These are phyloP conservation scores for Oncorhynchus tshawytscha DNA, from an alignment of 2,113 vertebrate species.

Conservation along the genomic window DNA sequence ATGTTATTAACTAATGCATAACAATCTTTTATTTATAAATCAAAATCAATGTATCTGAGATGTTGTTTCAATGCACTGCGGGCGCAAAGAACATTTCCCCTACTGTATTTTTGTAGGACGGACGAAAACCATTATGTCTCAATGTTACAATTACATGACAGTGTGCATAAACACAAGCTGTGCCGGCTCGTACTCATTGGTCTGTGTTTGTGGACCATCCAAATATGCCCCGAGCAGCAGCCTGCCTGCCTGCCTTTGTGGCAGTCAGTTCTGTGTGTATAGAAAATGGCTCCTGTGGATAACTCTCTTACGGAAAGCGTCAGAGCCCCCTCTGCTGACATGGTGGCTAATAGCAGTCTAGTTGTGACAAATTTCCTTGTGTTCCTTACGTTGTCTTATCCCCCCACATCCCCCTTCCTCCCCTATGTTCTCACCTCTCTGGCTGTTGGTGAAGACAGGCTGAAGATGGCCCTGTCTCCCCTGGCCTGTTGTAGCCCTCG, in stretches of 20 bases:
- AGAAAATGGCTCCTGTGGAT: conserved; percentile 67
- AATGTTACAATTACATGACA: conserved; percentile 57
- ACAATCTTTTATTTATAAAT: conserved; percentile 39
- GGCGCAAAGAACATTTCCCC: conserved; percentile 26
- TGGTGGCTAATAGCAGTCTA: conserved; percentile 27
- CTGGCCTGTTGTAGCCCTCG: conserved; percentile 33
- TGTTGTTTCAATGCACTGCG: background rate
- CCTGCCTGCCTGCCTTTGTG: conserved; percentile 20
- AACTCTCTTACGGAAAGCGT: conserved; percentile 28
- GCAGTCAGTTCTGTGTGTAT: conserved; percentile 7
- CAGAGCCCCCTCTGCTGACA: conserved; percentile 64
- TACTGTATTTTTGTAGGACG: conserved; percentile 43
- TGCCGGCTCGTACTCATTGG: conserved; percentile 44
- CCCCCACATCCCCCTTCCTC: background rate
- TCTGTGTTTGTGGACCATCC: conserved; percentile 32
- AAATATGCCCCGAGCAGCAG: conserved; percentile 41
- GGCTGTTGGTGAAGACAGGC: conserved; percentile 38
- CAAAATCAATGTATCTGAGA: conserved; percentile 16
- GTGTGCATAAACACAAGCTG: conserved; percentile 58
- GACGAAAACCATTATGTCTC: conserved; percentile 49
- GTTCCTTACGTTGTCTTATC: background rate
- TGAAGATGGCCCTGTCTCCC: background rate
- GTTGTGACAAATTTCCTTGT: background rate
- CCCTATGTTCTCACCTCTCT: conserved; percentile 21
- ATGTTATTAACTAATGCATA: conserved; percentile 22